Percentiles rank a stretch among this genome's conserved stretches.
These are phyloP conservation scores for Elaphurus davidianus DNA, from an alignment of 2,113 vertebrate genomes.

Conservation along the genomic window DNA sequence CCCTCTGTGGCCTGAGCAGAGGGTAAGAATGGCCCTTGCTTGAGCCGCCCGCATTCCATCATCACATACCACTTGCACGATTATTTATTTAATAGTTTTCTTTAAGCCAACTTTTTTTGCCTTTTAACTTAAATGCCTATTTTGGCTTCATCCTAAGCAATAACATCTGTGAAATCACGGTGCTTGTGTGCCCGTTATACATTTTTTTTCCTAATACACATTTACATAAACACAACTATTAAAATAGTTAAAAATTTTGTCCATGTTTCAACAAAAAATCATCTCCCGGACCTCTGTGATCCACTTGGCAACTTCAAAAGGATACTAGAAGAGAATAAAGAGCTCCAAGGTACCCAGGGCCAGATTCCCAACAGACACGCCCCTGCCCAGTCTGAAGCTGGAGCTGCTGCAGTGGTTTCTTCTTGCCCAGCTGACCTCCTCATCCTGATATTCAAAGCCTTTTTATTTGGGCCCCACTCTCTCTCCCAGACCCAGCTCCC, in stretches of 20 bases:
- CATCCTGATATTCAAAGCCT: not conserved
- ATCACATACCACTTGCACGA: conserved; percentile 10
- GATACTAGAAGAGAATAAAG: not conserved
- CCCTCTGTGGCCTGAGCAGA: not conserved
- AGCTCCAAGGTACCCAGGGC: not conserved
- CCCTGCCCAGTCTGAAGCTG: not conserved
- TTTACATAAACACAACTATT: conserved; percentile 68
- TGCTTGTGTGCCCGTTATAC: not conserved
- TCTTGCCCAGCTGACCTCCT: not conserved
- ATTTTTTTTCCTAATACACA: conserved; percentile 64
- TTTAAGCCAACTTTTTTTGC: conserved; percentile 18
- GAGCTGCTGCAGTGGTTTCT: accelerated
- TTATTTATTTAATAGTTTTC: conserved; percentile 63
- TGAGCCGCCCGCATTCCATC: not conserved
- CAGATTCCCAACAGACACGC: accelerated
- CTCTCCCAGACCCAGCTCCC: not conserved
- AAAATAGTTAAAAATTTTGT: conserved; percentile 60
- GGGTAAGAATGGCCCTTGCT: not conserved
- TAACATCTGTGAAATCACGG: not conserved
- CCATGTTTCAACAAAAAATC: not conserved
- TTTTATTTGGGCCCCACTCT: accelerated
- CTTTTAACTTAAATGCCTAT: conserved; percentile 41
- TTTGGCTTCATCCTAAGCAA: conserved; percentile 37
- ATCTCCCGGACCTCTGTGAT: not conserved
- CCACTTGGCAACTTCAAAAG: not conserved